phyloP scores from a whole-genome alignment of 1,140 invertebrate genomes.

The Limonius californicus region DNA sequence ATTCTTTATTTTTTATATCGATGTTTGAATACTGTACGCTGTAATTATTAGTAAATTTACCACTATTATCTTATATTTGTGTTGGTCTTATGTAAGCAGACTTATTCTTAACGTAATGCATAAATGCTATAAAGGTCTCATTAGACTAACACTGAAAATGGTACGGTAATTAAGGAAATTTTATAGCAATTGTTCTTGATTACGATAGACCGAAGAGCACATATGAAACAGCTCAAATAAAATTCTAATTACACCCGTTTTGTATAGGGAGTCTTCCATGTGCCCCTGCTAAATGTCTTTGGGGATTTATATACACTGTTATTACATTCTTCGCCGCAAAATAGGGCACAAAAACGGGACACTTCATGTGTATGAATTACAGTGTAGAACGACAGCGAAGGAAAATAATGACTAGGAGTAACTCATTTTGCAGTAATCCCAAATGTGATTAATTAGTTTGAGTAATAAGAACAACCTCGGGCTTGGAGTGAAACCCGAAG shows the following conservation, averaged over 20 bases:
- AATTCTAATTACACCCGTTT: conserved; percentile 9
- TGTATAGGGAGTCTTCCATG: neutral
- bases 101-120: too few species aligned
- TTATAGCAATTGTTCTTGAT: conserved; percentile 4
- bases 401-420: neutral
- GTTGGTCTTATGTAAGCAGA: too few species aligned
- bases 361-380: neutral
- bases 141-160: too few species aligned
- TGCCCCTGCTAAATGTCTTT: neutral
- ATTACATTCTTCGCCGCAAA: conserved; percentile 7
- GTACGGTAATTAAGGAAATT: too few species aligned
- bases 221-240: conserved; percentile 3
- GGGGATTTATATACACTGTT: conserved; percentile 4
- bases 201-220: neutral
- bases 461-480: neutral
- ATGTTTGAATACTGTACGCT: too few species aligned
- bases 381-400: neutral
- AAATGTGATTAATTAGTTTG: neutral
- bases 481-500: neutral
- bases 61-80: too few species aligned
- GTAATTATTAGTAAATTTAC: too few species aligned
- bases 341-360: neutral
- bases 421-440: neutral
- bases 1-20: too few species aligned
- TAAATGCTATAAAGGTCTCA: too few species aligned